A percentile compares a stretch with the other conserved stretches of the same genome.
These are phyloP conservation scores for Neosilurus hyrtlii DNA, from an alignment of 2,797 vertebrate species.

Conservation along the genomic window DNA sequence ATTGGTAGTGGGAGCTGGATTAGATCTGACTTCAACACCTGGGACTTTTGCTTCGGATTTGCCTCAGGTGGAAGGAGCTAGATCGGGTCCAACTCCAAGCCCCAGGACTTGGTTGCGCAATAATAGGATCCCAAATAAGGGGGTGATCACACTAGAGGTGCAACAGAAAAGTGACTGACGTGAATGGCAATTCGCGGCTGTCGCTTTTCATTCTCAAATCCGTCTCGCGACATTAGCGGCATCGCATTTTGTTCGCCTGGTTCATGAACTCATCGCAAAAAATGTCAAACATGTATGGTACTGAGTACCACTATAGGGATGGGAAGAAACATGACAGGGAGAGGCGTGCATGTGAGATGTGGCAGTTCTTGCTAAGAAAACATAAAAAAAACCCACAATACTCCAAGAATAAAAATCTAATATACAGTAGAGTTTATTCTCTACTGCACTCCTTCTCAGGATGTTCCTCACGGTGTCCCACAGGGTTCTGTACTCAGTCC, in stretches of 20 bases:
- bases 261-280: too few species aligned
- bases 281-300: neutral
- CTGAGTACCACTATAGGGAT: neutral
- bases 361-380: neutral
- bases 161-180: too few species aligned
- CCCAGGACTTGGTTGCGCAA: neutral
- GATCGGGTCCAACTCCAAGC: neutral
- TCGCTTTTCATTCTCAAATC: too few species aligned
- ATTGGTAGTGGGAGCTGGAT: too few species aligned
- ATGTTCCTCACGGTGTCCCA: neutral
- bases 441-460: neutral
- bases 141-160: neutral
- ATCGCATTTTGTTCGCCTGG: too few species aligned
- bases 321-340: neutral
- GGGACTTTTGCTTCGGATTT: neutral
- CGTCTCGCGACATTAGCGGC: too few species aligned
- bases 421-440: neutral
- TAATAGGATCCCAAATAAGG: neutral
- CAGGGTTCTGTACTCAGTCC: neutral
- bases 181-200: too few species aligned
- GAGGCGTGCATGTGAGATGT: conserved; percentile 24
- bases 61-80: neutral
- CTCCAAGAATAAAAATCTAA: too few species aligned
- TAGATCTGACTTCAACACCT: neutral
- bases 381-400: too few species aligned